Evolutionary conservation across 2,797 vertebrate genomes (phyloP), one percentile per base, ranked within the genome.

Genomic region (Microctenopoma stevenorrisi): DNA sequence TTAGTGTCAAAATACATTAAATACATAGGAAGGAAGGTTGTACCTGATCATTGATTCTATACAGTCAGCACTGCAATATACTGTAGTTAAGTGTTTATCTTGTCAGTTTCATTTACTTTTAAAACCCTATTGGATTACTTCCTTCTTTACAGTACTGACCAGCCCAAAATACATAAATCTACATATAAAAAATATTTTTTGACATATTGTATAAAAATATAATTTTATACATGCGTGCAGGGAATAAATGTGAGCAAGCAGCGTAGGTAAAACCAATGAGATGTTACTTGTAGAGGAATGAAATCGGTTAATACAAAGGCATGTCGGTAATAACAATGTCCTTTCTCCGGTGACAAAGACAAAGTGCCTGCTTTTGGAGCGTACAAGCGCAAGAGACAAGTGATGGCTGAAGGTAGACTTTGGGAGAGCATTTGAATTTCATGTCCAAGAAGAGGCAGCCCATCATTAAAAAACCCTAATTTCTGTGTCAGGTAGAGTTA

Each of bases 251-350:
- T 74, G 85, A 93, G 86, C 89, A 91, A 86, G 93, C 91, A 92
- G 93, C 90, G 86, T 88, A 93, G 94, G 94, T 93, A 93, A 93
- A 94, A 92, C 93, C 95, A 94, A 94, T 91, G 92, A 94, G 95
- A 96, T 96, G 95, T 96, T 94, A 95, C 95, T 94, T 94, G 95
- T 95, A 94, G 94, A 94, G 94, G 95, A 95, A 95, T 93, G 92
- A 95, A 94, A 96, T 94, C 94, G 95, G 95, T 95, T 96, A 96
- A 96, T 96, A 95, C 95, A 96, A 95, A 95, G 94, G 94, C 94
- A 95, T 95, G 95, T 95, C 94, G 92, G 94, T 96, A 96, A 96
- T 96, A 96, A 96, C 95, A 96, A 96, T 96, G 95, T 96, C 95
- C 95, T 96, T 94, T 96, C 94, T 92, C 90, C 81, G 78, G 89